Evolutionary conservation across 2,797 vertebrate genomes (phyloP).

Genomic region (Scyliorhinus canicula): DNA sequence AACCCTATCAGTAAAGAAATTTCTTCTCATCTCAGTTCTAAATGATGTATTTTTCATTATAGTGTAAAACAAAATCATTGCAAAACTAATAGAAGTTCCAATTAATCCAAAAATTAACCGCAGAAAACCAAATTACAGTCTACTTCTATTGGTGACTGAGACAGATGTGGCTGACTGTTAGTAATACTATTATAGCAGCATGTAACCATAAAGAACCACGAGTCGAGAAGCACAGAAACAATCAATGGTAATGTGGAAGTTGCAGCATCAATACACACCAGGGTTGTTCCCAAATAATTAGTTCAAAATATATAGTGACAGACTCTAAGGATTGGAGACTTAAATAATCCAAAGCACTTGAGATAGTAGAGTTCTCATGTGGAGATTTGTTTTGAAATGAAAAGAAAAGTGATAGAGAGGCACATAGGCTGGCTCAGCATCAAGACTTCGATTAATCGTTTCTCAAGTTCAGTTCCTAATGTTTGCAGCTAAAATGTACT

Average conservation of each 20-base stretch:
- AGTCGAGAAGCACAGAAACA: neutral
- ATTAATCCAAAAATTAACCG: neutral
- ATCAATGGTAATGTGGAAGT: neutral
- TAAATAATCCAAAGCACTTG: neutral
- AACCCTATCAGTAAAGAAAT: too few species aligned
- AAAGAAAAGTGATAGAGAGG: neutral
- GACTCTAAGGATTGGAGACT: neutral
- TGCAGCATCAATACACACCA: too few species aligned
- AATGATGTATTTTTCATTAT: neutral
- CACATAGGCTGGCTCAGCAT: too few species aligned
- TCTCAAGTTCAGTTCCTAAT: too few species aligned
- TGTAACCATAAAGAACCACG: neutral
- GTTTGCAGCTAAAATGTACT: too few species aligned
- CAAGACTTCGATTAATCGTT: too few species aligned
- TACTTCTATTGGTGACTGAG: neutral
- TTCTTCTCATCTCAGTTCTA: too few species aligned
- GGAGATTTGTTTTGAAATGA: neutral
- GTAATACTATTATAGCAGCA: neutral
- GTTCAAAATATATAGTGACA: neutral
- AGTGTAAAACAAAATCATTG: neutral
- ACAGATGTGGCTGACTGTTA: neutral
- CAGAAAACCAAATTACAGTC: neutral
- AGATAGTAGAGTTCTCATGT: neutral
- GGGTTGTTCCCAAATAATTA: neutral
- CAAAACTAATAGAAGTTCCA: neutral